phyloP scores from a whole-genome alignment of 2,797 vertebrate species.

The Crocidura indochinensis region DNA sequence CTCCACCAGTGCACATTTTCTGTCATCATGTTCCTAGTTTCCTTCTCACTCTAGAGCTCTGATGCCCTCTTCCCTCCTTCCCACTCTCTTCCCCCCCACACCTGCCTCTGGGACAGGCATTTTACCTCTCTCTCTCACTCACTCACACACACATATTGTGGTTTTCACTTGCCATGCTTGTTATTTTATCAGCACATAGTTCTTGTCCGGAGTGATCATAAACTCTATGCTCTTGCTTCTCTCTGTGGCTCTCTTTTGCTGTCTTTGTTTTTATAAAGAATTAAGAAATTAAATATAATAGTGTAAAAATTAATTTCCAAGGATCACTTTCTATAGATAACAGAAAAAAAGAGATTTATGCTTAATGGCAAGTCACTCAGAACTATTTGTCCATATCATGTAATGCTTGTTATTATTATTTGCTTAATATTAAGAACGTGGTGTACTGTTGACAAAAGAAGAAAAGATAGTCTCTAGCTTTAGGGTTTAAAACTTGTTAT shows the following conservation, averaged over 20 bases:
- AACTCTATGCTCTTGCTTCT: neutral
- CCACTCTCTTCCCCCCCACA: too few species aligned
- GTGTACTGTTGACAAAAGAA: slow-evolving; percentile 40
- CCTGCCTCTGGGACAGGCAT: too few species aligned
- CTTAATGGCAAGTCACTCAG: slow-evolving; percentile 59
- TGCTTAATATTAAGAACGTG: slow-evolving; percentile 48
- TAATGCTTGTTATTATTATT: slow-evolving; percentile 72
- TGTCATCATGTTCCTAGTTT: too few species aligned
- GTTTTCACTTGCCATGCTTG: too few species aligned
- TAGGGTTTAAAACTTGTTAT: slow-evolving; percentile 54
- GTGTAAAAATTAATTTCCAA: slow-evolving; percentile 58
- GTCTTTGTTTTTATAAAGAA: neutral
- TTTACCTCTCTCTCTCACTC: too few species aligned
- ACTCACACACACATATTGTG: too few species aligned
- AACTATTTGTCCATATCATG: slow-evolving; percentile 43
- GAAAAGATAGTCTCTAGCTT: slow-evolving; percentile 52
- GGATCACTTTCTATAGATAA: slow-evolving; percentile 8
- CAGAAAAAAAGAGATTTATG: slow-evolving; percentile 26
- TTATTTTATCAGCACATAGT: too few species aligned
- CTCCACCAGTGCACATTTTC: too few species aligned
- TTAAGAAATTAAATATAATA: neutral
- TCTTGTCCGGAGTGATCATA: too few species aligned
- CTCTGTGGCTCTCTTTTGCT: neutral
- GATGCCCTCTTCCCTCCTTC: too few species aligned
- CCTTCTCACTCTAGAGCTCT: too few species aligned